These are phyloP conservation scores for Acrocera orbiculus DNA, from an alignment of 2,888 invertebrate species.

Conservation along the genomic window DNA sequence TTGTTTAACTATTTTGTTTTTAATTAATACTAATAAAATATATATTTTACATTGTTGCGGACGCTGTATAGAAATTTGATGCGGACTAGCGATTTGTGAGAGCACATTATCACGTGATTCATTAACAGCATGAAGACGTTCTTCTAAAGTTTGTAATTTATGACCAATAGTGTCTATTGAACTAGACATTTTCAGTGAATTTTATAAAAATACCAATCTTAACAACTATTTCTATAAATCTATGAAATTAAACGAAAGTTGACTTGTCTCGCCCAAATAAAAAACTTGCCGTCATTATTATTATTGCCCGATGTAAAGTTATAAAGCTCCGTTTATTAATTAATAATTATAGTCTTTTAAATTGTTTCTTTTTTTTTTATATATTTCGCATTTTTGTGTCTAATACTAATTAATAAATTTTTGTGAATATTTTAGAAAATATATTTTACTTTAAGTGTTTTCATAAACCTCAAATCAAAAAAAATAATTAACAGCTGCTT, in stretches of 20 bases:
- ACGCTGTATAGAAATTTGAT: constrained; percentile 33
- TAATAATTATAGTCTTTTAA: too few relatives aligned
- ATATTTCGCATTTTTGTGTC: neutral
- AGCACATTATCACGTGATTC: constrained; percentile 31
- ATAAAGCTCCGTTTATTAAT: too few relatives aligned
- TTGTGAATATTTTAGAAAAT: too few relatives aligned
- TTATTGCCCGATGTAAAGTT: constrained; percentile 8
- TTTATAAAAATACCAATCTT: constrained; percentile 7
- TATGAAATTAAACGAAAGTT: constrained; percentile 4
- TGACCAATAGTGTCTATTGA: constrained; percentile 44
- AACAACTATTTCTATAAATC: constrained; percentile 7
- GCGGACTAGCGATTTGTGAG: constrained; percentile 21
- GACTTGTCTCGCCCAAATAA: constrained; percentile 8
- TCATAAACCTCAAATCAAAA: too few relatives aligned
- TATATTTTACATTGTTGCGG: constrained; percentile 20
- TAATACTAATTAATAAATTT: neutral
- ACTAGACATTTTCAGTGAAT: constrained; percentile 41
- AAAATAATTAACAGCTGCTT: too few relatives aligned
- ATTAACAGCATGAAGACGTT: constrained; percentile 44
- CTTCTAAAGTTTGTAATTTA: constrained; percentile 67
- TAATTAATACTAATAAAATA: neutral
- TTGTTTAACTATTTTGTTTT: neutral
- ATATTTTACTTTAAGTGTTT: too few relatives aligned
- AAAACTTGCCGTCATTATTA: constrained; percentile 10
- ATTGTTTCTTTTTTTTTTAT: constrained; percentile 1